Evolutionary conservation across 2,888 invertebrate species (phyloP), one percentile per base, ranked within the genome.

Genomic region (Troides oblongomaculatus): DNA sequence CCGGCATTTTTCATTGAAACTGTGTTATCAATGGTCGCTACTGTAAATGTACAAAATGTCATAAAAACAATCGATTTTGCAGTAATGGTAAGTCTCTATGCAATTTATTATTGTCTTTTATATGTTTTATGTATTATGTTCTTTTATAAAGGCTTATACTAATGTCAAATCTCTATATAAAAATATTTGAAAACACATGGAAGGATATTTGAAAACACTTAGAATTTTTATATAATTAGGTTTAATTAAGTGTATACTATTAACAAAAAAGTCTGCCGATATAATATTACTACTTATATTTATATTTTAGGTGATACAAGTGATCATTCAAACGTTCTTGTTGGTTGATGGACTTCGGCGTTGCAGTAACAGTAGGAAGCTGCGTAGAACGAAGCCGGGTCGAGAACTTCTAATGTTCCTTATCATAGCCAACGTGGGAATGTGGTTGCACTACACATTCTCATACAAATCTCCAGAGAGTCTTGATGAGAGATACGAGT

Each of bases 401-500:
- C 90, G 96, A 5, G 96, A 96, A 78, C 87, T 96, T 36, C 93
- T 97, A 62, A 96, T 96, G 77, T 96, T 96, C 87, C 91, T 97
- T 58, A 93, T 96, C 30, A 95, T 96, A 69, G 93, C 94, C 75
- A 97, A 97, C 84, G 94, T 96, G 10, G 95, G 95, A 61, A 93
- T 96, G 92, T 97, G 96, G 96, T 93, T 96, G 67, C 94, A 95
- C 77, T 94, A 95, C 81, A 96, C 96, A 0, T 96, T 96, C 88
- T 93, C 93, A 1, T 92, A 90, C 78, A 93, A 93, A 74, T 91
- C 92, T 0, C 92, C 91, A 0, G 93, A 93, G 43, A 90, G 89
- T 67, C 79, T 90, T 1, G 93, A 93, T 74, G 90, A 92, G 72
- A 92, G 95, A 82, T 94, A 95, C 78, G 93, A 94, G 56, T 96